Base-by-base conservation (phyloP, 2,113 vertebrate species). In the Desmodus rotundus region DNA sequence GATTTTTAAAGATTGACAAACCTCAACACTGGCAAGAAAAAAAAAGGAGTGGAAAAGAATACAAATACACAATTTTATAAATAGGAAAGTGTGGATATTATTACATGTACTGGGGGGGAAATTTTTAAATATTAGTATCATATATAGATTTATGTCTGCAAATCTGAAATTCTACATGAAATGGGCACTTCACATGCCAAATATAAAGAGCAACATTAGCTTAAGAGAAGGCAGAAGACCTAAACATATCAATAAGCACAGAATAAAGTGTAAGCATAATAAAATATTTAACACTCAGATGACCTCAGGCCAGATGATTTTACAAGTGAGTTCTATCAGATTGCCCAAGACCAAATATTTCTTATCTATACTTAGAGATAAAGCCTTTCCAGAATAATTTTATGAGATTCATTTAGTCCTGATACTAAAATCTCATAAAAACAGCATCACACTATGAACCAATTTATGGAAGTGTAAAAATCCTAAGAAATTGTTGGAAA, bases 371-470 rank as follows among this genome's bases (percentile, higher is more conserved):
- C 45, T 85, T 90, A 94, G 28, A 87, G 52, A 91, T 87, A 85
- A 95, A 94, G 36, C 58, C 43, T 20, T 88, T 89, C 14, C n/a
- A 45, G 50, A 91, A 82, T 73, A 87, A 85, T 95, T 88, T 97
- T 78, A 68, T 90, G 82, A 88, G 72, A 91, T n/a, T 78, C 36
- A 63, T 31, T 86, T 94, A 93, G 36, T 43, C 12, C n/a, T 86
- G 83, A 96, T 89, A 47, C 43, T 77, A 94, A 94, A 88, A 94
- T 78, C 86, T 87, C 13, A 93, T 28, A 88, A 92, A 94, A 58
- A 88, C 8, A 54, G 5, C n/a, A 65, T 22, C 41, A 81, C 73
- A 85, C 72, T 65, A n/a, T 24, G 45, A 45, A 26, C 43, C 24
- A 72, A 61, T 56, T 73, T 80, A 65, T 43, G 20, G 13, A 58